Percentiles rank a stretch among this genome's conserved stretches.
These are phyloP conservation scores for Alosa alosa DNA, from an alignment of 2,113 vertebrate species.

Conservation along the genomic window DNA sequence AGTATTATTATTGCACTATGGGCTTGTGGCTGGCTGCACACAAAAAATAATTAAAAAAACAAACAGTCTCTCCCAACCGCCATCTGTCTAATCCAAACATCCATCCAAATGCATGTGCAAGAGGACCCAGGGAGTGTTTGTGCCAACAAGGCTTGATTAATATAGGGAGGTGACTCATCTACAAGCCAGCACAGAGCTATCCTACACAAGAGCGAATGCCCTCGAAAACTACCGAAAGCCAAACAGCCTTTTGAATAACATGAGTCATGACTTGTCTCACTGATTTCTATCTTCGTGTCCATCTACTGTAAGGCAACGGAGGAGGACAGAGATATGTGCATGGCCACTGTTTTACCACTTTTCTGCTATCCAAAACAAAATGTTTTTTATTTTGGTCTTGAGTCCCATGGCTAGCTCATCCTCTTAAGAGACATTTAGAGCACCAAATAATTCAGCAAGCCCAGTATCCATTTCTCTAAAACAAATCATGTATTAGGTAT, in stretches of 20 bases:
- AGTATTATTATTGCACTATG: conserved; percentile 20
- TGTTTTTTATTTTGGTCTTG: not conserved
- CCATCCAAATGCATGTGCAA: conserved; percentile 4
- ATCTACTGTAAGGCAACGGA: not conserved
- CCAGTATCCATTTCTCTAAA: not conserved
- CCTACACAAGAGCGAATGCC: not conserved
- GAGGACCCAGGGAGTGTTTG: conserved; percentile 36
- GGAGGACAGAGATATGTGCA: not conserved
- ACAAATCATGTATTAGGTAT: not conserved
- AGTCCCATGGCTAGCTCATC: not conserved
- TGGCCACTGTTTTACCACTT: not conserved
- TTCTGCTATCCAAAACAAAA: not conserved
- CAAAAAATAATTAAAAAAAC: not conserved
- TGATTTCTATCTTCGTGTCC: not conserved
- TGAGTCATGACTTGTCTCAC: not conserved
- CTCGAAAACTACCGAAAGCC: not conserved
- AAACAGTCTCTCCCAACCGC: not conserved
- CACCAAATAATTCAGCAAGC: not conserved
- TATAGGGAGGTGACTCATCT: conserved; percentile 4
- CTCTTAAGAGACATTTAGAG: not conserved
- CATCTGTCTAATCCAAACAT: conserved; percentile 8
- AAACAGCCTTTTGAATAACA: not conserved
- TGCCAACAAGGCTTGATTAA: conserved; percentile 19
- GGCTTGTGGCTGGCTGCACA: conserved; percentile 11
- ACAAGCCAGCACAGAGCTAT: not conserved